A percentile compares a stretch with the other conserved stretches of the same genome.
Conservation (phyloP, 2,888 invertebrate species). For the Metacarcinus magister region DNA sequence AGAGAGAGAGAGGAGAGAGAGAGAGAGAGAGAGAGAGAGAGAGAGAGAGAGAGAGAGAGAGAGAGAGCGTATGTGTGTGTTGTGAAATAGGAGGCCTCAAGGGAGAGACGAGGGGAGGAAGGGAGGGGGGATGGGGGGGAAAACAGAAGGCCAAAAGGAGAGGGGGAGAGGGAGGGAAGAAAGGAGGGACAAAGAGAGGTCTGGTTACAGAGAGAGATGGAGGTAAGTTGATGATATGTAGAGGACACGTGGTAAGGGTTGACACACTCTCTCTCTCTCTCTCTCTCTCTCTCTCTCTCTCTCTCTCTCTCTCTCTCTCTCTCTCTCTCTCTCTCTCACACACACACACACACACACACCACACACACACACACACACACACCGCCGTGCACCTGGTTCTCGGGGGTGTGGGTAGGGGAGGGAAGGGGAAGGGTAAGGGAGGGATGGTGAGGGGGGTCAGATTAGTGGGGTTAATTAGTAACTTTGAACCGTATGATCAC, state of each 20-base stretch:
- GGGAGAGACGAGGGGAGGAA: neutral
- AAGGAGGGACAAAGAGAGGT: neutral
- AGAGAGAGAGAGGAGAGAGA: neutral
- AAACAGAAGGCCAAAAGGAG: neutral
- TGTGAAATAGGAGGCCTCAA: neutral
- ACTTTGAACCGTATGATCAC: neutral
- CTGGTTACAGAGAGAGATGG: neutral
- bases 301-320: neutral
- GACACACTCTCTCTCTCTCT: neutral
- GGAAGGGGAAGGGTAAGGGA: no score
- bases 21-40: no score
- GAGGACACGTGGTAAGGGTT: neutral
- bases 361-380: conserved; percentile 49
- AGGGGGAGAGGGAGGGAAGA: neutral
- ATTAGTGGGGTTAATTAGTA: neutral
- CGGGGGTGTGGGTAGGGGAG: neutral
- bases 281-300: neutral
- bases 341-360: neutral
- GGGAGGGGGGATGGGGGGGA: neutral
- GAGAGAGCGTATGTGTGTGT: no score
- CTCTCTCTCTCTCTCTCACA: neutral
- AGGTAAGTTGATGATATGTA: conserved; percentile 27
- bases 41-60: no score
- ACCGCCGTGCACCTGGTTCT: neutral
- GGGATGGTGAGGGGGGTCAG: neutral